These are phyloP conservation scores for Cyphomyrmex costatus DNA, from an alignment of 1,140 invertebrate genomes.

Conservation along the genomic window DNA sequence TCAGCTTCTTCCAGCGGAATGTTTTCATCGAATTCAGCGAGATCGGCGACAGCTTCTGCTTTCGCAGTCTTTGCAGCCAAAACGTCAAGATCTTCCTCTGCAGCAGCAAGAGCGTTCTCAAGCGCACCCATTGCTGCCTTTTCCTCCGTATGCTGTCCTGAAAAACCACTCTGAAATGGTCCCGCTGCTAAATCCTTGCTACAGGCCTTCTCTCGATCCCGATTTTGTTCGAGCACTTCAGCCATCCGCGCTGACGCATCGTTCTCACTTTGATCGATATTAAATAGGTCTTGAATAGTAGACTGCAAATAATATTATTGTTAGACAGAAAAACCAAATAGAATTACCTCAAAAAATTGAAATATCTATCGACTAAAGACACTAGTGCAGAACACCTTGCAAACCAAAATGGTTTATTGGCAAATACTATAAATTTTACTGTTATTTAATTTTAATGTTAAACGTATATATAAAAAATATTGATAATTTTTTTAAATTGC, in stretches of 20 bases:
- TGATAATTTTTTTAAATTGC: no score
- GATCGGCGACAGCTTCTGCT: slow-evolving; percentile 96
- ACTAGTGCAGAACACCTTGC: neutral
- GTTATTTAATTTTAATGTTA: neutral
- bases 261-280: slow-evolving; percentile 90
- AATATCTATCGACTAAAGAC: neutral
- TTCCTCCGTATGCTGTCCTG: slow-evolving; percentile 84
- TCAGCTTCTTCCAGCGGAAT: slow-evolving; percentile 95
- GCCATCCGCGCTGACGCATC: slow-evolving; percentile 89
- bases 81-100: slow-evolving; percentile 98
- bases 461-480: no score
- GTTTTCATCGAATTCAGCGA: slow-evolving; percentile 98
- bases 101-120: slow-evolving; percentile 95
- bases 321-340: neutral
- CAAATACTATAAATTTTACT: neutral
- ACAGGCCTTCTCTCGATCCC: slow-evolving; percentile 82
- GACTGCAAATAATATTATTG: slow-evolving; percentile 87
- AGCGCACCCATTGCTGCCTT: slow-evolving; percentile 90
- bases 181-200: slow-evolving; percentile 74
- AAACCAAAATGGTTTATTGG: neutral
- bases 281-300: slow-evolving; percentile 97
- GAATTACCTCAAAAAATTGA: neutral
- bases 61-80: slow-evolving; percentile 95
- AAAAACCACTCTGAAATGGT: slow-evolving; percentile 48
- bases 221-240: slow-evolving; percentile 88